These are phyloP conservation scores for Leucophora obtusa DNA, from an alignment of 2,888 invertebrate genomes.

Conservation along the genomic window DNA sequence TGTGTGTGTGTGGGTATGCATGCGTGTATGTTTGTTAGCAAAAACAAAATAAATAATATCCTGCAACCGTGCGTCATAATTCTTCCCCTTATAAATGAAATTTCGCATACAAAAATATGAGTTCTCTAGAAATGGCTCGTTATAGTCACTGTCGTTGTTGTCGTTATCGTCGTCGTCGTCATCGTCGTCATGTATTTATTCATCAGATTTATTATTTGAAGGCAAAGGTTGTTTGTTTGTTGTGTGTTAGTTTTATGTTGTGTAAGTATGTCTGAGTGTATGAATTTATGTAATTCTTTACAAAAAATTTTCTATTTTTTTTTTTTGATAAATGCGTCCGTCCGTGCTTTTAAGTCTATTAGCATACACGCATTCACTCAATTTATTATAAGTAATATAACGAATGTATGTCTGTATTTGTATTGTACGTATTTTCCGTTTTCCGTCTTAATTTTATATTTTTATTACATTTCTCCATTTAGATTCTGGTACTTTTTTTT, in stretches of 20 bases:
- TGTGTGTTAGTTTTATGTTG: slow-evolving; percentile 28
- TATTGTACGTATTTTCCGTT: slow-evolving; percentile 10
- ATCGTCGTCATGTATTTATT: slow-evolving; percentile 55
- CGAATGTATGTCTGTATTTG: no score
- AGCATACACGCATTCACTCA: slow-evolving; percentile 59
- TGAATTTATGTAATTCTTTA: background rate
- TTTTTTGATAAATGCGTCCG: slow-evolving; percentile 56
- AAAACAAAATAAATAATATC: slow-evolving; percentile 43
- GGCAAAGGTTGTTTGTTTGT: slow-evolving; percentile 29
- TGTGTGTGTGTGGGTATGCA: background rate
- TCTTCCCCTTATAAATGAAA: slow-evolving; percentile 20
- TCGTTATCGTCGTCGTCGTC: background rate
- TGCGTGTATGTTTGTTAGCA: background rate
- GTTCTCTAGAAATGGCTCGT: slow-evolving; percentile 17
- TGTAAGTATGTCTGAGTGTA: background rate
- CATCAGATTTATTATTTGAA: slow-evolving; percentile 60
- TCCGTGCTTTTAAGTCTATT: slow-evolving; percentile 57
- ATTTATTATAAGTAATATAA: slow-evolving; percentile 41
- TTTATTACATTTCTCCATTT: slow-evolving; percentile 40
- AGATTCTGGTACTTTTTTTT: slow-evolving; percentile 18
- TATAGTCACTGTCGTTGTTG: slow-evolving; percentile 5
- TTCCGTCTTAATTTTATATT: slow-evolving; percentile 30
- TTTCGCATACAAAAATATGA: slow-evolving; percentile 26
- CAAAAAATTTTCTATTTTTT: background rate
- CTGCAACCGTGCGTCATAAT: slow-evolving; percentile 60